A percentile compares a stretch with the other conserved stretches of the same genome.
phyloP scores from a whole-genome alignment of 2,797 vertebrate species.

The Simalia tracyae region DNA sequence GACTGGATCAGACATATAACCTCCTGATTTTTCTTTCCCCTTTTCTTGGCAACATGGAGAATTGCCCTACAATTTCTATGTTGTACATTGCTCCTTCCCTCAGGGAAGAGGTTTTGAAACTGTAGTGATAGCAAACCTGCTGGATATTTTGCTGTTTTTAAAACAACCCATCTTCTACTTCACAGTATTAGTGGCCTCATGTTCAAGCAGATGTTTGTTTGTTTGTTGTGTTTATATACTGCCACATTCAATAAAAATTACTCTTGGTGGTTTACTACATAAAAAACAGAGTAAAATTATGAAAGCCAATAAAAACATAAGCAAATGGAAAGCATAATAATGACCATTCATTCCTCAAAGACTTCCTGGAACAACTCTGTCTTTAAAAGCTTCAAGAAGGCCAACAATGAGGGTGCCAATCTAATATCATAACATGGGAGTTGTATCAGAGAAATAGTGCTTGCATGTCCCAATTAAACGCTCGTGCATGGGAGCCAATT shows the following conservation, averaged over 20 bases:
- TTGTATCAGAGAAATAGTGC: background rate
- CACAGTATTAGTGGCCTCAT: background rate
- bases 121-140: background rate
- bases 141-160: too few relatives aligned
- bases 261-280: background rate
- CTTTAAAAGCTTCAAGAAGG: background rate
- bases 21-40: background rate
- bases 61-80: background rate
- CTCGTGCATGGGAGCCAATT: background rate
- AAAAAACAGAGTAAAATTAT: background rate
- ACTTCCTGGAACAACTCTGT: background rate
- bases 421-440: background rate
- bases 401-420: background rate
- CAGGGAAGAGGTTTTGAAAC: background rate
- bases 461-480: background rate
- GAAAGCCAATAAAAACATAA: background rate
- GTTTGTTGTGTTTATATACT: background rate
- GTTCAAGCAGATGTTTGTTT: background rate
- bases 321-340: background rate
- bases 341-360: background rate
- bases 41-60: background rate
- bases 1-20: background rate
- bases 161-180: background rate
- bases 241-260: background rate
- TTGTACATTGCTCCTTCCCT: background rate